These are phyloP conservation scores for Cryptotermes secundus DNA, from an alignment of 1,140 invertebrate genomes.

Conservation along the genomic window DNA sequence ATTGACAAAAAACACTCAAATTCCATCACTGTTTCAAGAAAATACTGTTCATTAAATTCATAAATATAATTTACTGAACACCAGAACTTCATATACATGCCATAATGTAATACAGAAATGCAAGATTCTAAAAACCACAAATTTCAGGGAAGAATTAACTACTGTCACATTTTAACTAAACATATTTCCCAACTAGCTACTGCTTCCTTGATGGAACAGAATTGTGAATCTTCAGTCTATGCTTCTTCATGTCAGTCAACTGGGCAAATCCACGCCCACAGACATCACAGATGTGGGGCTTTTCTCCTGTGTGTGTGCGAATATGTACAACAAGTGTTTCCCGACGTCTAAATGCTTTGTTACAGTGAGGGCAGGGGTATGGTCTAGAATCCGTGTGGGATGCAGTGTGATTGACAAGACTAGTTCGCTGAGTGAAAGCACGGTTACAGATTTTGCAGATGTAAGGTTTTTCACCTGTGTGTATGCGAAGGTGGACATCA, in stretches of 20 bases:
- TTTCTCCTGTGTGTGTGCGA: slow-evolving; percentile 64
- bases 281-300: slow-evolving; percentile 61
- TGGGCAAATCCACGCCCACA: slow-evolving; percentile 58
- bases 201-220: not conserved
- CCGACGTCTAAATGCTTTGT: slow-evolving; percentile 59
- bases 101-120: too few relatives aligned
- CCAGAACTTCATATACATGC: too few relatives aligned
- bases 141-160: too few relatives aligned
- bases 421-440: slow-evolving; percentile 57
- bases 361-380: slow-evolving; percentile 61
- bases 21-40: too few relatives aligned
- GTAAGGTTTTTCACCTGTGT: slow-evolving; percentile 62
- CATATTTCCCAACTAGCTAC: too few relatives aligned
- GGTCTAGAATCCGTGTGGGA: slow-evolving; percentile 58
- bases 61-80: too few relatives aligned
- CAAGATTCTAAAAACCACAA: too few relatives aligned
- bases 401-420: slow-evolving; percentile 52
- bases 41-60: too few relatives aligned
- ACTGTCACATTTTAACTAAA: too few relatives aligned
- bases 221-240: not conserved
- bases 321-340: slow-evolving; percentile 58
- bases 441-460: slow-evolving; percentile 59
- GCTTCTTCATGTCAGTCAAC: slow-evolving; percentile 24
- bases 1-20: too few relatives aligned
- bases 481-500: slow-evolving; percentile 59